A percentile compares a stretch with the other conserved stretches of the same genome.
Evolutionary conservation across 2,797 vertebrate genomes (phyloP).

Genomic region (Ispidina lecontei): DNA sequence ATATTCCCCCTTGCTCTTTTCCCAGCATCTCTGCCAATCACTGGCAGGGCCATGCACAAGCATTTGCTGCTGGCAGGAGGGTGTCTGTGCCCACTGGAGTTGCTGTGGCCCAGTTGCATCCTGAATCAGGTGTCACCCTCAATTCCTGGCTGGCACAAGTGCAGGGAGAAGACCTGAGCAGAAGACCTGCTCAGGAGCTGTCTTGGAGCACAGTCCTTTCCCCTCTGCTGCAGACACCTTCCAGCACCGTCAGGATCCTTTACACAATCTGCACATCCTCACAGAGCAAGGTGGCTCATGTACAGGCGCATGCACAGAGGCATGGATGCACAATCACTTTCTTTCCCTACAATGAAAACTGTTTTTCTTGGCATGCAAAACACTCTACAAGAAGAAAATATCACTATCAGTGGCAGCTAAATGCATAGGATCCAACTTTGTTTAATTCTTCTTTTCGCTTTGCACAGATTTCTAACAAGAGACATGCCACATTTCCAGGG

Average conservation of each 20-base stretch:
- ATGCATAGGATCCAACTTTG: not conserved
- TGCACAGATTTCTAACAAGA: not conserved
- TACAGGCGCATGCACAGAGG: not conserved
- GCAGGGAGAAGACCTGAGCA: not conserved
- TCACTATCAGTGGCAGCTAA: not conserved
- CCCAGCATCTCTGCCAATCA: not conserved
- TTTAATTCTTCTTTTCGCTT: not conserved
- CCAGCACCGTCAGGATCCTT: not conserved
- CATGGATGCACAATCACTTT: not conserved
- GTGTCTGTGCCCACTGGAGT: not conserved
- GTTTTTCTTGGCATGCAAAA: not conserved
- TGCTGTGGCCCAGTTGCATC: not conserved
- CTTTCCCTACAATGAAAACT: not conserved
- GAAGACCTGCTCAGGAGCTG: not conserved
- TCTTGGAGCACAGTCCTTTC: not conserved
- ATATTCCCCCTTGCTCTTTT: not conserved
- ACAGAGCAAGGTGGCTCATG: not conserved
- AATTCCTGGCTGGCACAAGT: not conserved
- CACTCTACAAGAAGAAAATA: not conserved
- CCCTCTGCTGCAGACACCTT: not conserved
- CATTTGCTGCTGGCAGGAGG: not conserved
- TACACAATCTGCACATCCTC: not conserved
- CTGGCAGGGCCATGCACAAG: not conserved
- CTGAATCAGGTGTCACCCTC: not conserved
- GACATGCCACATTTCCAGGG: rapidly evolving